These are phyloP conservation scores for Poeciliopsis turneri DNA, from an alignment of 2,797 vertebrate genomes.

Conservation along the genomic window DNA sequence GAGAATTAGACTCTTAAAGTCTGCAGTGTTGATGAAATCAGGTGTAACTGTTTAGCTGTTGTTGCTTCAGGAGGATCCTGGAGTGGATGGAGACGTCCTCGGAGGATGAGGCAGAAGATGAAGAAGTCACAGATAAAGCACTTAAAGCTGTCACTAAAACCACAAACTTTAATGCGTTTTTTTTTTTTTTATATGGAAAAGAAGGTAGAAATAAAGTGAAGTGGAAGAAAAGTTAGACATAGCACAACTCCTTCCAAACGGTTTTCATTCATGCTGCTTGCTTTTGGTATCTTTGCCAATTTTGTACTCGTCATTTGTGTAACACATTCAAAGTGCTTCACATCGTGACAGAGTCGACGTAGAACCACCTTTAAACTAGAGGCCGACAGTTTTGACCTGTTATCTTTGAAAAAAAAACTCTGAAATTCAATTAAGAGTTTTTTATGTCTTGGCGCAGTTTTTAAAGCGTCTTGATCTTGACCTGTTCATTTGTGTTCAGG, in stretches of 20 bases:
- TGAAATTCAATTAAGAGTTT: too few species aligned
- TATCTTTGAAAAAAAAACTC: not conserved
- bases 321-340: not conserved
- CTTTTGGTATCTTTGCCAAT: too few species aligned
- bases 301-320: too few species aligned
- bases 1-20: not conserved
- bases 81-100: not conserved
- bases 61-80: not conserved
- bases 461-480: too few species aligned
- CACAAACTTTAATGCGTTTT: not conserved
- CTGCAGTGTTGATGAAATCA: not conserved
- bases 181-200: not conserved
- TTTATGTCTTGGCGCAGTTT: too few species aligned
- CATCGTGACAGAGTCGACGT: not conserved
- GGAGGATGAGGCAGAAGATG: not conserved
- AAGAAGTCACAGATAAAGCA: not conserved
- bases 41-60: not conserved
- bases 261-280: too few species aligned
- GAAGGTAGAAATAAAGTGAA: not conserved
- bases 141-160: not conserved
- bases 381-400: not conserved
- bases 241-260: too few species aligned
- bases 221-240: not conserved
- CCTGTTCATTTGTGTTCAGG: too few species aligned
- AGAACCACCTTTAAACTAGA: not conserved